Evolutionary conservation across 2,113 vertebrate species (phyloP), one percentile per base, ranked within the genome.

Genomic region (Ranitomeya variabilis): DNA sequence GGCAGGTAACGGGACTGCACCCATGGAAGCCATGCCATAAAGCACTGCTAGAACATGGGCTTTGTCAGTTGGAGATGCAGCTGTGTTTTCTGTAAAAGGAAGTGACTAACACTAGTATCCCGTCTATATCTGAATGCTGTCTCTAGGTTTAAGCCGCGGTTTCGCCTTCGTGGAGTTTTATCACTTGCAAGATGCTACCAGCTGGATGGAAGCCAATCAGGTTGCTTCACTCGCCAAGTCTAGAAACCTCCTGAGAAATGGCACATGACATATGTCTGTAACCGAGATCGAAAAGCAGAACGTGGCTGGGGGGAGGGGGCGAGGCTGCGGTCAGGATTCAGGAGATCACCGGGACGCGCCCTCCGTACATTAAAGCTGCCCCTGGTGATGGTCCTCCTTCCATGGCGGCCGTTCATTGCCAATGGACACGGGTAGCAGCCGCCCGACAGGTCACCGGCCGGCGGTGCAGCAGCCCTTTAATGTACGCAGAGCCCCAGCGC

Each of bases 61-160:
- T 97, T 97, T 97, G 96, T 97, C 97, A 99, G 97, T 97, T 98
- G 95, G 95, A 96, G 96, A 98, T 98, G 98, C 96, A 92, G 97
- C 97, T 97, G 96, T 97, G 93, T 99, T 95, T 97, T 89, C 73
- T 89, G 71, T 89, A 89, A 97, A 97, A 98, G 97, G 97, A 98
- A 97, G 96, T 97, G 97, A 99, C 98, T 99, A 99, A 99, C 98
- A 99, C 98, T 94, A 99, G 97, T 96, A 96, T 99, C 98, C 98
- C 98, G 98, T 99, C 98, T 99, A 99, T 99, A 99, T 99, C 97
- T 99, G 98, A 99, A 99, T 99, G 98, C 98, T 99, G 98, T 99
- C 98, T 99, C 98, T 99, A 99, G 98, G 98, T 99, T 97, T 99
- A 99, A 99, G 98, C 98, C 98, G 98, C 97, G 98, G 98, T 99